phyloP scores from a whole-genome alignment of 1,140 invertebrate genomes.

The Orussus abietinus region DNA sequence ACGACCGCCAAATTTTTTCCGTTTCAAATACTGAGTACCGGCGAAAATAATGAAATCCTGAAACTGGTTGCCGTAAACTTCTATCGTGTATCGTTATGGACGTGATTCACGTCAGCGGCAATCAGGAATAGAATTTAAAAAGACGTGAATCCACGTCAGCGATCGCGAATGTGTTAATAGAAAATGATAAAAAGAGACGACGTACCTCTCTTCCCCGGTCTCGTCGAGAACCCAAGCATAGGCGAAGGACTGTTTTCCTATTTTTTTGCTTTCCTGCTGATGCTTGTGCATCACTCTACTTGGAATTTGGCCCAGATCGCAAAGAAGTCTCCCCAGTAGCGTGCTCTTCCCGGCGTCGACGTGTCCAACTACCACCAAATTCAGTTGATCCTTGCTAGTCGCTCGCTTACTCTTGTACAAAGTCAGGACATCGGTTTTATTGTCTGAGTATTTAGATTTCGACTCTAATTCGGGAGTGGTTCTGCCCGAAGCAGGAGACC shows the following conservation, averaged over 20 bases:
- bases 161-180: constrained; percentile 12
- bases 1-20: too few relatives aligned
- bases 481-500: constrained; percentile 62
- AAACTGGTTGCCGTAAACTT: too few relatives aligned
- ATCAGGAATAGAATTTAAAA: too few relatives aligned
- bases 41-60: too few relatives aligned
- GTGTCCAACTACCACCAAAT: constrained; percentile 96
- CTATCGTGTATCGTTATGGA: too few relatives aligned
- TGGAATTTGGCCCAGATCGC: constrained; percentile 83
- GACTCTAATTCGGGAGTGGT: constrained; percentile 47
- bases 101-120: too few relatives aligned
- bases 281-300: constrained; percentile 94
- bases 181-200: constrained; percentile 10
- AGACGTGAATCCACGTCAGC: too few relatives aligned
- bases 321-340: constrained; percentile 92
- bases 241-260: constrained; percentile 97
- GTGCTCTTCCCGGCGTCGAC: constrained; percentile 99
- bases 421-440: constrained; percentile 54
- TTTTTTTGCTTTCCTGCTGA: constrained; percentile 95
- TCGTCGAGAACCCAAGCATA: constrained; percentile 99
- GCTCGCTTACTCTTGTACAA: constrained; percentile 73
- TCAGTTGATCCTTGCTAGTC: constrained; percentile 78
- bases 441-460: constrained; percentile 52
- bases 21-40: too few relatives aligned
- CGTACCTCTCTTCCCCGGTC: constrained; percentile 91